Evolutionary conservation across 2,888 invertebrate species (phyloP).

Genomic region (Villa cingulata): DNA sequence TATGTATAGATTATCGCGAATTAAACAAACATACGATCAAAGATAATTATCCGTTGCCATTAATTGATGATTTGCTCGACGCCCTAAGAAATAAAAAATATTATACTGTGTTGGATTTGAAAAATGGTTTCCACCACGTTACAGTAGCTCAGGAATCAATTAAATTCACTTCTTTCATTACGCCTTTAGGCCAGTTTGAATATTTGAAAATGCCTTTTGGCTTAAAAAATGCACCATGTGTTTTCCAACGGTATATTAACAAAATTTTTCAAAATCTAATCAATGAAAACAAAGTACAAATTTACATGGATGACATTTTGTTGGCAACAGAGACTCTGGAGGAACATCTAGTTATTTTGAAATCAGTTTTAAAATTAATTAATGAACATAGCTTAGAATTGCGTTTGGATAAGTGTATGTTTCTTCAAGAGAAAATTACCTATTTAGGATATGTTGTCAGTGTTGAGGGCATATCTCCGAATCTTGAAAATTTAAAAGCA

Average conservation of each 20-base stretch:
- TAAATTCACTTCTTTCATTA: slow-evolving; percentile 14
- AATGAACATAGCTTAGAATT: slow-evolving; percentile 6
- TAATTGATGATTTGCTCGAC: slow-evolving; percentile 8
- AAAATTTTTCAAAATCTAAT: slow-evolving; percentile 10
- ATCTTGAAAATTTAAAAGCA: slow-evolving; percentile 15
- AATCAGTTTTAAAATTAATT: slow-evolving; percentile 10
- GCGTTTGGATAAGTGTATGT: slow-evolving; percentile 12
- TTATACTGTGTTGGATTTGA: slow-evolving; percentile 13
- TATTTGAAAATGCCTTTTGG: slow-evolving; percentile 12
- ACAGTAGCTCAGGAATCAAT: slow-evolving; percentile 11
- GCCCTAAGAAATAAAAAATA: slow-evolving; percentile 9
- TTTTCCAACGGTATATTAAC: slow-evolving; percentile 15
- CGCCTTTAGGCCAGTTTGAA: slow-evolving; percentile 13
- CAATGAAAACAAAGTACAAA: slow-evolving; percentile 9
- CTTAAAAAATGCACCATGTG: slow-evolving; percentile 3
- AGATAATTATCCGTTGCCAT: slow-evolving; percentile 6
- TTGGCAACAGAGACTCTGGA: slow-evolving; percentile 10
- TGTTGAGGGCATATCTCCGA: slow-evolving; percentile 13
- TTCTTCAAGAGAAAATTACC: slow-evolving; percentile 12
- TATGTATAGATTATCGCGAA: slow-evolving; percentile 7
- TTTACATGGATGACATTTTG: slow-evolving; percentile 17
- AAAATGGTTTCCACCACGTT: slow-evolving; percentile 13
- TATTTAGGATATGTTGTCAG: slow-evolving; percentile 15
- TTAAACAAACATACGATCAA: slow-evolving; percentile 6
- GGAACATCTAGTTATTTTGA: slow-evolving; percentile 11